Conservation (phyloP, 2,797 vertebrate species). For the Amazona finschi region DNA sequence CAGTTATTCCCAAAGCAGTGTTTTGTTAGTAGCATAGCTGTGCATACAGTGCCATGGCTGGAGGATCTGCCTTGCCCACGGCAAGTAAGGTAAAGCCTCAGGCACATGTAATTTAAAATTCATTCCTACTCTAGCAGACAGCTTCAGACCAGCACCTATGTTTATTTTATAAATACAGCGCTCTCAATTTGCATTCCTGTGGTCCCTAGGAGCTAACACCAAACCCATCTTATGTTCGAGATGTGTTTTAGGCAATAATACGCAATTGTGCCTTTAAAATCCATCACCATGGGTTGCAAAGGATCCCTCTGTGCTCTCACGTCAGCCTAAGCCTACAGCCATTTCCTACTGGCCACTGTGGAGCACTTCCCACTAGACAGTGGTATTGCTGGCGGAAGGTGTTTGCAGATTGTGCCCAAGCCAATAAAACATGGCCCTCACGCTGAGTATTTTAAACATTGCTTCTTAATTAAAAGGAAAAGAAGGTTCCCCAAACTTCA, state of each 20-base stretch:
- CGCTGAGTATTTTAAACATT: background rate
- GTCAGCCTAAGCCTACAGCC: background rate
- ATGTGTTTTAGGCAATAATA: constrained; percentile 37
- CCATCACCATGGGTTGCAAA: background rate
- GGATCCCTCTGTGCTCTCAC: background rate
- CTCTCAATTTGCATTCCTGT: constrained; percentile 35
- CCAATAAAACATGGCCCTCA: background rate
- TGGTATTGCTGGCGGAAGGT: background rate
- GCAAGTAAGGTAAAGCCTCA: constrained; percentile 68
- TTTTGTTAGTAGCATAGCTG: constrained; percentile 57
- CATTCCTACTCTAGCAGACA: constrained; percentile 54
- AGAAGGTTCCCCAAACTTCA: background rate
- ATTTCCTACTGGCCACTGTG: background rate
- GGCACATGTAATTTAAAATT: constrained; percentile 68
- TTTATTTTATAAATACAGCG: constrained; percentile 53
- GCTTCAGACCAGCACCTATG: constrained; percentile 58
- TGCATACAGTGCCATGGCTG: constrained; percentile 33
- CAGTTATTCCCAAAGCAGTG: constrained; percentile 54
- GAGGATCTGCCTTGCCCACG: constrained; percentile 64
- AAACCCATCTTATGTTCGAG: constrained; percentile 21
- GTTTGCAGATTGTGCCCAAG: background rate
- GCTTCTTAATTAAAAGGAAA: background rate
- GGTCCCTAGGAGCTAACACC: constrained; percentile 22
- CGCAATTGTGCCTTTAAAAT: constrained; percentile 48
- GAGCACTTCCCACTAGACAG: background rate